Conservation (phyloP, 2,888 invertebrate genomes). For the Dilophus febrilis region DNA sequence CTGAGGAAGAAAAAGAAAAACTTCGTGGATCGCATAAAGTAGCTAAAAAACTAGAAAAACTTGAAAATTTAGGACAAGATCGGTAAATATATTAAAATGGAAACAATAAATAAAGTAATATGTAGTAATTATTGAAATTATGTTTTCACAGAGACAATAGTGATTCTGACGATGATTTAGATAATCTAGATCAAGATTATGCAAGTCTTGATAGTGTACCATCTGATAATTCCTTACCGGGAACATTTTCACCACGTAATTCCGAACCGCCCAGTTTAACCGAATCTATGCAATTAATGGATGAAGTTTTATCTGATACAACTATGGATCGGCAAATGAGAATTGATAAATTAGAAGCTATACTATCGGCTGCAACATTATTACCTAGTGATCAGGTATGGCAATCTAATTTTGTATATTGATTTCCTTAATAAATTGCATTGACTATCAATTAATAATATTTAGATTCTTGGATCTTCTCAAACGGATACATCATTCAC, state of each 20-base stretch:
- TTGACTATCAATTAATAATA: too few relatives aligned
- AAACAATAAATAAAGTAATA: not conserved
- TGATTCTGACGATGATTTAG: slow-evolving; percentile 54
- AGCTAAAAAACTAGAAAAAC: slow-evolving; percentile 77
- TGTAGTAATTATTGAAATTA: too few relatives aligned
- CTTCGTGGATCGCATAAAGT: slow-evolving; percentile 82
- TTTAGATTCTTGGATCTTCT: too few relatives aligned
- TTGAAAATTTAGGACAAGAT: slow-evolving; percentile 64
- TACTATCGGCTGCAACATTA: slow-evolving; percentile 61
- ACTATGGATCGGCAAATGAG: slow-evolving; percentile 72
- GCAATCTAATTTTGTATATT: too few relatives aligned
- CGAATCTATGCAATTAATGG: slow-evolving; percentile 79
- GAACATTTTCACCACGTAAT: slow-evolving; percentile 54
- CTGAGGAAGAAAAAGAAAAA: slow-evolving; percentile 84
- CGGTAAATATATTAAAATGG: slow-evolving; percentile 22
- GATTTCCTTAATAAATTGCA: too few relatives aligned
- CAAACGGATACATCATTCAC: too few relatives aligned
- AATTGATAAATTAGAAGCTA: slow-evolving; percentile 73
- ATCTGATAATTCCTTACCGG: slow-evolving; percentile 48
- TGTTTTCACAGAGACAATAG: slow-evolving; percentile 47
- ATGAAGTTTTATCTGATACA: slow-evolving; percentile 64
- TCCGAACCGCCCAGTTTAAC: slow-evolving; percentile 68
- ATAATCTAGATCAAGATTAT: slow-evolving; percentile 52
- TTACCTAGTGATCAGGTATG: slow-evolving; percentile 40
- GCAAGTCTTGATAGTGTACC: slow-evolving; percentile 65